phyloP scores from a whole-genome alignment of 2,797 vertebrate genomes.

The Microctenopoma steveboyesi region DNA sequence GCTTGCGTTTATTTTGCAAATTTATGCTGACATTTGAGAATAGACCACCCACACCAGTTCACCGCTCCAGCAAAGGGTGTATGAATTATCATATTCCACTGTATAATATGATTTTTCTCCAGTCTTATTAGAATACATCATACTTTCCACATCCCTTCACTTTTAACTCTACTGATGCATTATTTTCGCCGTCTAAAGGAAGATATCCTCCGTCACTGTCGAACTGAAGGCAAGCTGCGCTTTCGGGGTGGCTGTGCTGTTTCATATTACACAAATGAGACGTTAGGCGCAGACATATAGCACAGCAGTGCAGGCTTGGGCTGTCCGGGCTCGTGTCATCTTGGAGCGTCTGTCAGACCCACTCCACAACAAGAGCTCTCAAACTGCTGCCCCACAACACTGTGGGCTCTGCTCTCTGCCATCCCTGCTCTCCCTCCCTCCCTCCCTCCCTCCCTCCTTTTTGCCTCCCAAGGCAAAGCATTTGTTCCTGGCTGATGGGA shows the following conservation, averaged over 20 bases:
- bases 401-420: conserved; percentile 54
- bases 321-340: conserved; percentile 71
- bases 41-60: conserved; percentile 82
- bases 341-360: conserved; percentile 79
- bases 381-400: conserved; percentile 51
- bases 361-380: conserved; percentile 74
- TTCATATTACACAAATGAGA: conserved; percentile 67
- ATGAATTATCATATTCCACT: conserved; percentile 84
- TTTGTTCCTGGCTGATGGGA: conserved; percentile 76
- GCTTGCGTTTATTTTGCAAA: conserved; percentile 86
- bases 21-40: conserved; percentile 88
- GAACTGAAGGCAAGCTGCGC: conserved; percentile 31
- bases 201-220: conserved; percentile 65
- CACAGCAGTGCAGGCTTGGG: conserved; percentile 62
- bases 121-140: conserved; percentile 79
- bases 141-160: conserved; percentile 56
- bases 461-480: conserved; percentile 65
- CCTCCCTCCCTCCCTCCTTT: conserved; percentile 35
- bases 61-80: conserved; percentile 81
- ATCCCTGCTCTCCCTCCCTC: conserved; percentile 8
- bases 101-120: conserved; percentile 85
- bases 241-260: conserved; percentile 51
- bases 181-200: conserved; percentile 66
- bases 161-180: conserved; percentile 50
- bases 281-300: conserved; percentile 52